Evolutionary conservation across 2,797 vertebrate species (phyloP), one percentile per base, ranked within the genome.

Genomic region (Brachyalestes nurse): DNA sequence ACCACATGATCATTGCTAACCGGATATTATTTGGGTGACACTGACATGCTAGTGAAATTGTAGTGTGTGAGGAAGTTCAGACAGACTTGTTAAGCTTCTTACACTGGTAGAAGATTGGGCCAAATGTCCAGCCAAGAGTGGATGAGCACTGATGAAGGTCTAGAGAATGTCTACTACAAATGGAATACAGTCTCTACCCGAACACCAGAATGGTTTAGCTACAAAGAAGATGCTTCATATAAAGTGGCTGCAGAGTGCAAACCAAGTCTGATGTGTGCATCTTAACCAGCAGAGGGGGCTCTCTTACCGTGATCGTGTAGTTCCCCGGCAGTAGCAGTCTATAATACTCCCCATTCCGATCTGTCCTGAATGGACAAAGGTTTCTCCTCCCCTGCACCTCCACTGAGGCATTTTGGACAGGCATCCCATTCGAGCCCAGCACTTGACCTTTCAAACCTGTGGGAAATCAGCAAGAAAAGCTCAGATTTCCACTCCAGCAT

Each of bases 391-490:
- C 96, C 84, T 87, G 57, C 71, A 96, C 93, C 89, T 97, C 96
- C 79, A 99, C 96, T 0, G 95, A 90, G 1, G 95, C 96, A 0
- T 95, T 92, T 69, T 94, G 89, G 28, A 97, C 91, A 0, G 96
- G 94, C 51, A 85, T 81, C 9, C 95, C 92, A 0, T 91, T 85
- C 5, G 83, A 79, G 66, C 96, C 91, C 10, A 96, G 89, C 79
- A 98, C 96, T 78, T 92, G 96, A 61, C 98, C 98, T 89, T 99
- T 99, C 79, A 98, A 87, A 81, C 98, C 98, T 99, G 65, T 67
- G 77, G 1, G 74, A 17, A 51, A 19, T 80, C 58, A 57, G 53
- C 45, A 55, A 58, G 16, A 57, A 19, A 49, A 14, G 21, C 69
- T 72, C 69, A 81, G 0, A 72, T 45, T 60, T 73, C 73, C 19